Evolutionary conservation across 1,140 invertebrate species (phyloP).

Genomic region (Chrysomallon squamiferum): DNA sequence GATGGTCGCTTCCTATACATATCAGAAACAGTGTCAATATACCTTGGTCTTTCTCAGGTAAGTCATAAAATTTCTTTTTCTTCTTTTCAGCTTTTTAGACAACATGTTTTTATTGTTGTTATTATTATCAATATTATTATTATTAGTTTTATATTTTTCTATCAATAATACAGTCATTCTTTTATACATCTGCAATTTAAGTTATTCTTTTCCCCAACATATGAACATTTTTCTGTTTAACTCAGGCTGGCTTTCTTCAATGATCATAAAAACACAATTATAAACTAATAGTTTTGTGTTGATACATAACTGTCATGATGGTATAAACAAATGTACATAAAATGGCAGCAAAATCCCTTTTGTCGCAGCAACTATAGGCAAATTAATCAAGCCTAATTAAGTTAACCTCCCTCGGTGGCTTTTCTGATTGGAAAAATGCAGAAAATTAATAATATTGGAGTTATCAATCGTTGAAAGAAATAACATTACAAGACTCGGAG

Average conservation of each 20-base stretch:
- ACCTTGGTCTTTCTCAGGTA: conserved; percentile 97
- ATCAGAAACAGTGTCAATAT: conserved; percentile 98
- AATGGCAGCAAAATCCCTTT: conserved; percentile 6
- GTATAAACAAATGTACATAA: conserved; percentile 2
- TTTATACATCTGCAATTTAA: too few species aligned
- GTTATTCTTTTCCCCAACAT: too few species aligned
- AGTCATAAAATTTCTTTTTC: conserved; percentile 38
- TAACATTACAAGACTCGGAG: conserved; percentile 17
- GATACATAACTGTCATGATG: neutral
- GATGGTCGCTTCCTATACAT: conserved; percentile 98
- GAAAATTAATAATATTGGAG: conserved; percentile 5
- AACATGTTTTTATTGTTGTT: neutral
- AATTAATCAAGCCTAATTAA: conserved; percentile 8
- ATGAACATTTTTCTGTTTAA: too few species aligned
- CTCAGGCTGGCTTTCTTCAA: too few species aligned
- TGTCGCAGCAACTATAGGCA: neutral
- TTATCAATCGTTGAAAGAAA: conserved; percentile 24
- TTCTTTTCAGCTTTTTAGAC: neutral
- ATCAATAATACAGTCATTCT: neutral
- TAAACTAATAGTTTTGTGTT: neutral
- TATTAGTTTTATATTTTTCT: too few species aligned
- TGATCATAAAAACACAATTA: neutral
- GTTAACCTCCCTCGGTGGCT: conserved; percentile 1
- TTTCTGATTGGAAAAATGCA: conserved; percentile 2
- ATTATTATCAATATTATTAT: too few species aligned